Conservation (phyloP, 2,797 vertebrate genomes). For the Hippopotamyrus pictus region DNA sequence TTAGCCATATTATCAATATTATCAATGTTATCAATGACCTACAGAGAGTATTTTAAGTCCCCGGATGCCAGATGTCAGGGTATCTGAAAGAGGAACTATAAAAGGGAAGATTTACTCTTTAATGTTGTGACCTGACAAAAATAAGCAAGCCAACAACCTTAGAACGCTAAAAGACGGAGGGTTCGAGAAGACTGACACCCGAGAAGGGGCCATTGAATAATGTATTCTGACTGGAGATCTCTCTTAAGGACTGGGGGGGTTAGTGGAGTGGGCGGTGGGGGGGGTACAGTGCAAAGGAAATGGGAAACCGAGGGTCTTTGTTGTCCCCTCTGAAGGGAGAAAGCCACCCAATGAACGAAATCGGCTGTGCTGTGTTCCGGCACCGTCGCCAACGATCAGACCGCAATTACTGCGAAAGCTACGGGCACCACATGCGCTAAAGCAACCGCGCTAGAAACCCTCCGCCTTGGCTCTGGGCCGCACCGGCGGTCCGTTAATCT, state of each 20-base stretch:
- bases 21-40: not conserved
- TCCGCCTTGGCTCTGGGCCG: not conserved
- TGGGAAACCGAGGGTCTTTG: not conserved
- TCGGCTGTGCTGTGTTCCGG: not conserved
- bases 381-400: not conserved
- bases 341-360: not conserved
- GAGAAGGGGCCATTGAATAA: constrained; percentile 12
- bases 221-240: constrained; percentile 9
- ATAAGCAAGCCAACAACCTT: not conserved
- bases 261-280: not conserved
- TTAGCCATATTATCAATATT: not conserved
- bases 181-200: not conserved
- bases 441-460: not conserved
- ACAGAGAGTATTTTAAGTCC: not conserved
- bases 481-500: not conserved
- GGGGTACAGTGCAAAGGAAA: not conserved
- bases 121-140: not conserved
- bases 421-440: not conserved
- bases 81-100: not conserved
- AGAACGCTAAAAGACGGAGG: not conserved
- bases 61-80: not conserved
- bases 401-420: not conserved
- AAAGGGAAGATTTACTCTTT: not conserved
- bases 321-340: not conserved
- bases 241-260: not conserved